Evolutionary conservation across 1,140 invertebrate species (phyloP), one percentile per base, ranked within the genome.

Genomic region (Streblospio benedicti): DNA sequence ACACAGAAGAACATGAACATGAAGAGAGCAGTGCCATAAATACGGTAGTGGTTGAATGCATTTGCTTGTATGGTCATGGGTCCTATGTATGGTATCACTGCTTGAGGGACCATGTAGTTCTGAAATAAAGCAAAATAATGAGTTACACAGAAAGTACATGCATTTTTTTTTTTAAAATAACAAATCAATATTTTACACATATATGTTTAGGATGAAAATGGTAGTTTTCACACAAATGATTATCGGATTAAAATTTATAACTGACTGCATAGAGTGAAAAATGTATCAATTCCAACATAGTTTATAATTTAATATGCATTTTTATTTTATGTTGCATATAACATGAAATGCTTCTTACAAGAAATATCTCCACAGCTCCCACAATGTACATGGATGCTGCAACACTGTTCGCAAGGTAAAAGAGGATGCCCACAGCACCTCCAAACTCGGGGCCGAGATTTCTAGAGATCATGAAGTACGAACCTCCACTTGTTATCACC

Each of bases 401-500:
- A 28, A 99, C 82, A 0, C 94, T 97, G 30, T 94, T 99, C 25
- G 93, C 96, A 9, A 95, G 90, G 80, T 98, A 99, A 80, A 99
- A 99, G 2, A 99, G 80, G 82, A 98, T 91, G 27, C 95, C 94
- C 16, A 99, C 93, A 50, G 96, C 95, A 2, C 95, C 94, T 43
- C 96, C 96, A 77, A 97, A 96, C 78, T 99, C 96, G 0, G 96
- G 96, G 5, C 96, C 96, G 56, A 99, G 83, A 58, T 94, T 91
- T 69, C 96, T 83, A 4, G 93, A 96, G 80, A 99, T 98, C 94
- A 99, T 97, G 76, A 98, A 99, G 79, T 99, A 99, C 47, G 93
- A 95, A 14, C 96, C 96, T 44, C 96, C 96, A 1, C 89, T 95
- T 25, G 96, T 94, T 25, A 99, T 95, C 54, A 97, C 93, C 23